Base-by-base conservation (phyloP, 2,888 invertebrate genomes). In the Luperina testacea region DNA sequence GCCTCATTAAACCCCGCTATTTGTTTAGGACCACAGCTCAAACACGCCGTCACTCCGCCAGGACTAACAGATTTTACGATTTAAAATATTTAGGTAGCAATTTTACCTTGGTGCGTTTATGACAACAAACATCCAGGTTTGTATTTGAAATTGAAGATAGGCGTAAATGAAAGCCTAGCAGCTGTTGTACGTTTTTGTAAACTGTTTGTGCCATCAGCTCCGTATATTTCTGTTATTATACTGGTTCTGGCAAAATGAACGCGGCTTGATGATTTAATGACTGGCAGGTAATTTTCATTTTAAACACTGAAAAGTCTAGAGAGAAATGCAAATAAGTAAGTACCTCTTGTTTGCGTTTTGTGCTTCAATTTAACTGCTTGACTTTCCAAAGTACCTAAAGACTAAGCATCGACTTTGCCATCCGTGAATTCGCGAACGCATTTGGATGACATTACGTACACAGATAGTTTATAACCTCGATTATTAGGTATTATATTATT, bases 1-100 rank as follows among this genome's bases (percentile, higher is more conserved):
- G 93, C 92, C 95, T 96, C 96, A 96, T 96, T 95, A 96, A 95
- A 94, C 94, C 93, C 91, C 91, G 92, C 89, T 96, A 95, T 96
- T 96, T 96, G 94, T 93, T 96, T 96, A 96, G 96, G 96, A 95
- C 94, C 94, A 89, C 93, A 92, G 92, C 93, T 92, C 94, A 95
- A 96, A 95, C 94, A 94, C 92, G 88, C 91, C 92, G 93, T 94
- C 94, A 94, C 93, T 94, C 94, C 92, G 88, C 90, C 91, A 92
- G 92, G 93, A 94, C 94, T 94, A 96, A 94, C 95, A 93, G 94
- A 95, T 95, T 95, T 95, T 93, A 92, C 92, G 94, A 93, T 95
- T 95, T 95, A 95, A 95, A 95, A 95, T 95, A 96, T 96, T 96
- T 94, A 95, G 91, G 92, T 90, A 91, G 92, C 93, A 92, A 94